Evolutionary conservation across 2,797 vertebrate genomes (phyloP), one percentile per base, ranked within the genome.

Genomic region (Pseudotriccus pelzelni): DNA sequence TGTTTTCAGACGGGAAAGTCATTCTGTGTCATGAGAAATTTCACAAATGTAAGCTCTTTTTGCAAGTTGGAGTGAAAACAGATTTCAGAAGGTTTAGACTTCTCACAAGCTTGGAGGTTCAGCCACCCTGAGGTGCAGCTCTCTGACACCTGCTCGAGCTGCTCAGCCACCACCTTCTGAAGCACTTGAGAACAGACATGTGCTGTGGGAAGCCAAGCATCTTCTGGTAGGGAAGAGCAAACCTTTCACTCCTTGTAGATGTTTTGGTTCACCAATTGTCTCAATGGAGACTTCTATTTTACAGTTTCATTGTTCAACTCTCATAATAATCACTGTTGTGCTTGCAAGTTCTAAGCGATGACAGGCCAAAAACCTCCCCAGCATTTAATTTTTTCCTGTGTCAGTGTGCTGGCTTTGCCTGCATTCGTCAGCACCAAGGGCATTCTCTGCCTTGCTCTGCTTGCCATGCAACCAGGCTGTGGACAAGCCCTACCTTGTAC

Each of bases 21-120:
- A 77, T 80, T 85, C 79, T 67, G 39, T 87, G 85, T 83, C 56
- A 85, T 4, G 18, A 95, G 83, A 96, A 96, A 74, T 87, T 80
- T 86, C 80, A 82, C 37, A 64, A 94, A 56, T 77, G 64, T 72
- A 76, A 47, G 25, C 6, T 80, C 79, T 93, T 86, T 39, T 44
- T 84, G 60, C n/a, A 53, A 91, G 59, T 24, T 66, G 52, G 82
- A 93, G 66, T 20, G 53, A 85, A 92, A 74, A 34, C 60, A 80
- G 60, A 56, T 90, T 93, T 93, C 41, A 37, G 44, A 44, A 83
- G 56, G 23, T 52, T 89, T 70, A 77, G 19, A 8, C 24, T 93
- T 84, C 78, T 90, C 70, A 64, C 34, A 84, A 8, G 8, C 32
- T 11, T 21, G 52, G 28, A 59, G 25, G 16, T 86, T 44, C 83